A percentile compares a stretch with the other conserved stretches of the same genome.
phyloP scores from a whole-genome alignment of 2,888 invertebrate species.

The Yponomeuta evonymella region DNA sequence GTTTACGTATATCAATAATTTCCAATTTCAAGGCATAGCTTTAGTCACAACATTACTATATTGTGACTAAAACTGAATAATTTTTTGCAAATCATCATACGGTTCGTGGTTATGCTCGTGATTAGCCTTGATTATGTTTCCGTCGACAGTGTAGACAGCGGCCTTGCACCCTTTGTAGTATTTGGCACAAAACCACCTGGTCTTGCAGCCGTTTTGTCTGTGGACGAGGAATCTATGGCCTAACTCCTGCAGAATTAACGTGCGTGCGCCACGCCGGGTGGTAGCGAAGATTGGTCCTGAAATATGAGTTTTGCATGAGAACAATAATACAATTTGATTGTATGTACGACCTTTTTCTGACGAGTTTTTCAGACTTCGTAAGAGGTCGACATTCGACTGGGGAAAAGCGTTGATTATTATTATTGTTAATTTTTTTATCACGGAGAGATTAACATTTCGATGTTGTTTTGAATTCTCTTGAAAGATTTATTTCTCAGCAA shows the following conservation, averaged over 20 bases:
- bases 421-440: no score
- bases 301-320: neutral
- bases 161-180: slow-evolving; percentile 38
- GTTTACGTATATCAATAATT: no score
- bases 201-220: slow-evolving; percentile 20
- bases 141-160: slow-evolving; percentile 28
- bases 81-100: neutral
- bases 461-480: no score
- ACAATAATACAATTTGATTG: no score
- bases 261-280: neutral
- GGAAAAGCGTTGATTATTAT: no score
- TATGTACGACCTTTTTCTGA: no score
- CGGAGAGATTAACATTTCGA: no score
- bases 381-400: no score
- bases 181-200: slow-evolving; percentile 37
- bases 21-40: no score
- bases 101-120: slow-evolving; percentile 25
- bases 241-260: neutral
- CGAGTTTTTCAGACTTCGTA: no score
- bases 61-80: neutral
- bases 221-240: neutral
- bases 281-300: neutral
- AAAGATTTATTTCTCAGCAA: no score
- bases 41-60: neutral
- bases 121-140: slow-evolving; percentile 25